Evolutionary conservation across 2,113 vertebrate genomes (phyloP), one percentile per base, ranked within the genome.

Genomic region (Oenanthe oenanthe): DNA sequence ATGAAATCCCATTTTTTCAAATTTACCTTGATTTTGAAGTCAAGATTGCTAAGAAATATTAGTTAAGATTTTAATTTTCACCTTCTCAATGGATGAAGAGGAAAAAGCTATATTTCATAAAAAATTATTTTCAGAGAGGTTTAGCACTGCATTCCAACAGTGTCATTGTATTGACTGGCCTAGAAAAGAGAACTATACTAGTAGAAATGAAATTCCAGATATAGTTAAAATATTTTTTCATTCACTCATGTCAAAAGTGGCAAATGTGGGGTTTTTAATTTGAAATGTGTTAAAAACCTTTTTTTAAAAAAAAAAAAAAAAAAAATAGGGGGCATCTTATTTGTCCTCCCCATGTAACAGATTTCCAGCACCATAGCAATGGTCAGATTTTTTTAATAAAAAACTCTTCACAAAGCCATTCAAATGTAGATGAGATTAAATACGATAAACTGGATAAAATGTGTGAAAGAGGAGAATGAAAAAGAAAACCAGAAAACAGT

Each of bases 251-350:
- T 79, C 7, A 71, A 28, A 77, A 77, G 42, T 29, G 6, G 3
- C 2, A 58, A 63, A 66, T 4, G 2, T 47, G 8, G 5, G 1
- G 1, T 26, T 76, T 18, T 8, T 57, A 5, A 53, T 74, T 28
- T 76, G 16, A 85, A 88, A 72, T 20, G 0, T 20, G 5, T 24
- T 47, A 19, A 53, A 90, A 65, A 1, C 18, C 7, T 45, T 45
- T 20, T 7, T 45, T 45, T 19, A 19, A 45, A 45, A 45, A 45
- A 43, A 9, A 81, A 4, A 76, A 42, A 47, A 68, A 9, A 81
- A 4, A 73, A 50, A 0, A n/a, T 16, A 48, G 1, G 0, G 0
- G 2, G 48, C 2, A 28, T 60, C 16, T 56, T 58, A 7, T 22
- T 79, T 78, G 72, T n/a, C 5, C 47, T 48, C 6, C 5, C 17